Conservation (phyloP, 2,888 invertebrate species). For the Macrosiphum euphorbiae region DNA sequence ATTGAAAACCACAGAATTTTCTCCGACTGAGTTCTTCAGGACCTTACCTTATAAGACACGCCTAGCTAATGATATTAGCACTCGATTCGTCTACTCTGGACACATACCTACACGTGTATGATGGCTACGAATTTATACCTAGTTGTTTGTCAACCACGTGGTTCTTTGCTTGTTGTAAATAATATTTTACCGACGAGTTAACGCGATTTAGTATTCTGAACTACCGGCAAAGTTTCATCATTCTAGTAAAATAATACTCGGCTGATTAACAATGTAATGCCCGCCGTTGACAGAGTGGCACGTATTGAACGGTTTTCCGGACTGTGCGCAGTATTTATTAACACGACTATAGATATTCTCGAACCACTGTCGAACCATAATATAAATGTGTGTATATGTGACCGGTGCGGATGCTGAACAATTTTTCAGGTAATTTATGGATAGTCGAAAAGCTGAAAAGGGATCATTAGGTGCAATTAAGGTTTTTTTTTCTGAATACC, state of each 20-base stretch:
- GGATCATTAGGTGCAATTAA: not conserved
- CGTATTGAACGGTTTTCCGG: not conserved
- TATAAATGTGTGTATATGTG: not conserved
- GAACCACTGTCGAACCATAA: not conserved
- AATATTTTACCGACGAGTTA: not conserved
- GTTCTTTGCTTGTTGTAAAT: not conserved
- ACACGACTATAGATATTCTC: not conserved
- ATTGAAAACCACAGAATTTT: not conserved
- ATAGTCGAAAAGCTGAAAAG: not conserved
- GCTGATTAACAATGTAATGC: slow-evolving; percentile 22
- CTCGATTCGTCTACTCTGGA: not conserved
- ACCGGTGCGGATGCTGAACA: not conserved
- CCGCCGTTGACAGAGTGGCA: not conserved
- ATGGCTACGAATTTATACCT: not conserved
- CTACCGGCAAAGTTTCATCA: not conserved
- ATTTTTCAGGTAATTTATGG: slow-evolving; percentile 3
- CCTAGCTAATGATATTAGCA: not conserved
- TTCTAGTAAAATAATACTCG: not conserved
- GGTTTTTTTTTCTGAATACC: not conserved
- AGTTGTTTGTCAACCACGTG: not conserved
- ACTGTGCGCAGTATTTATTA: not conserved
- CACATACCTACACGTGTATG: not conserved
- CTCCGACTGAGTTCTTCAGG: not conserved
- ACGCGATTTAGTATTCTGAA: not conserved
- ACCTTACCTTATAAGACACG: not conserved